phyloP scores from a whole-genome alignment of 2,888 invertebrate genomes.

The Ectobius pallidus region DNA sequence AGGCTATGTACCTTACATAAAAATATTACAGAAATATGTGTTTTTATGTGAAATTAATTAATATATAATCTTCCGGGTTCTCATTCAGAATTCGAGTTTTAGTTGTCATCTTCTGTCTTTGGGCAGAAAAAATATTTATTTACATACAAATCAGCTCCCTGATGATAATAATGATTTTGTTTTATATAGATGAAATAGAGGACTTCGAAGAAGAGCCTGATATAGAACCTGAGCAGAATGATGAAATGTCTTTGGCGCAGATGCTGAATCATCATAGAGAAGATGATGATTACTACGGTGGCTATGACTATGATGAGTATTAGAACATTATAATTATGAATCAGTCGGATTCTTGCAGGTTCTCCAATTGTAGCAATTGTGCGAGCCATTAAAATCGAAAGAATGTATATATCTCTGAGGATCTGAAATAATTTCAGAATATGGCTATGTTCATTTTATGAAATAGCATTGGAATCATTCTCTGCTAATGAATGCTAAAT shows the following conservation, averaged over 20 bases:
- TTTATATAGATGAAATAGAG: constrained; percentile 48
- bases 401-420: not conserved
- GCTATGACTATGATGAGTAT: constrained; percentile 69
- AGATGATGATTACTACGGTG: constrained; percentile 70
- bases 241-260: constrained; percentile 55
- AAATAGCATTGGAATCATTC: not conserved
- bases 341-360: too few relatives aligned
- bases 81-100: too few relatives aligned
- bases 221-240: constrained; percentile 48
- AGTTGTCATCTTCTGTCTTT: not conserved
- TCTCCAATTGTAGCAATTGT: too few relatives aligned
- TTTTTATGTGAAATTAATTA: too few relatives aligned
- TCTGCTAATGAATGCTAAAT: not conserved
- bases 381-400: not conserved
- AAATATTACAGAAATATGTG: too few relatives aligned
- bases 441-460: not conserved
- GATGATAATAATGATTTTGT: not conserved
- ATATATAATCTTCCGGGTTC: not conserved
- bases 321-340: constrained; percentile 46
- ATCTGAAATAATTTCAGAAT: not conserved
- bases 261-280: constrained; percentile 62
- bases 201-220: constrained; percentile 53
- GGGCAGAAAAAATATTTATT: too few relatives aligned
- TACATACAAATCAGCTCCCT: too few relatives aligned
- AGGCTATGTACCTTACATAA: not conserved